A percentile compares a stretch with the other conserved stretches of the same genome.
phyloP scores from a whole-genome alignment of 2,113 vertebrate genomes.

The Anguilla japonica region DNA sequence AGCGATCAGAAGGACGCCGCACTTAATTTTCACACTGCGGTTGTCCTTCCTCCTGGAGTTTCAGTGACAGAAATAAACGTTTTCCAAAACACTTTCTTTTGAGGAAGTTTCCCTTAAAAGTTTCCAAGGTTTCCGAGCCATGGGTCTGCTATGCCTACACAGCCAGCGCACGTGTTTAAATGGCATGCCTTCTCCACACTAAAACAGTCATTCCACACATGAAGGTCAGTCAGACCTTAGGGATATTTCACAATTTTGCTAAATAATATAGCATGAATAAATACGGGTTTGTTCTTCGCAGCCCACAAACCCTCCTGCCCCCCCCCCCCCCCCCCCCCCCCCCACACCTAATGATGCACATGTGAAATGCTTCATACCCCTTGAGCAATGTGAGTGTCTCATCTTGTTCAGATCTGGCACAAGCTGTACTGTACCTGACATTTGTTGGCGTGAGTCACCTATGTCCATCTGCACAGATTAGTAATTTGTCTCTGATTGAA shows the following conservation, averaged over 20 bases:
- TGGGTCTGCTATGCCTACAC: not conserved
- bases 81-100: too few relatives aligned
- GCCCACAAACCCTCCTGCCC: not conserved
- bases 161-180: not conserved
- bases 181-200: not conserved
- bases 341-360: constrained; percentile 1
- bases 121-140: not conserved
- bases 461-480: constrained; percentile 31
- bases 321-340: not conserved
- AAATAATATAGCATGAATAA: not conserved
- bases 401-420: constrained; percentile 23
- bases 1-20: too few relatives aligned
- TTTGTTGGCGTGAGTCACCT: constrained; percentile 35
- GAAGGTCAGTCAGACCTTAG: not conserved
- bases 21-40: too few relatives aligned
- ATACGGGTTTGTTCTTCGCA: not conserved
- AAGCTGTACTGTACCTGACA: constrained; percentile 33
- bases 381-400: not conserved
- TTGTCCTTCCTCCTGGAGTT: too few relatives aligned
- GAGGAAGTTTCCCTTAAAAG: too few relatives aligned
- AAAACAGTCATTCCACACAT: not conserved
- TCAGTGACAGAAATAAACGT: too few relatives aligned
- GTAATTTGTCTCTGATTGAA: constrained; percentile 25
- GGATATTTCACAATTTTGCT: not conserved
- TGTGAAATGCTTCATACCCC: constrained; percentile 6